A percentile compares a stretch with the other conserved stretches of the same genome.
Conservation (phyloP, 2,888 invertebrate species). For the Arge pagana region DNA sequence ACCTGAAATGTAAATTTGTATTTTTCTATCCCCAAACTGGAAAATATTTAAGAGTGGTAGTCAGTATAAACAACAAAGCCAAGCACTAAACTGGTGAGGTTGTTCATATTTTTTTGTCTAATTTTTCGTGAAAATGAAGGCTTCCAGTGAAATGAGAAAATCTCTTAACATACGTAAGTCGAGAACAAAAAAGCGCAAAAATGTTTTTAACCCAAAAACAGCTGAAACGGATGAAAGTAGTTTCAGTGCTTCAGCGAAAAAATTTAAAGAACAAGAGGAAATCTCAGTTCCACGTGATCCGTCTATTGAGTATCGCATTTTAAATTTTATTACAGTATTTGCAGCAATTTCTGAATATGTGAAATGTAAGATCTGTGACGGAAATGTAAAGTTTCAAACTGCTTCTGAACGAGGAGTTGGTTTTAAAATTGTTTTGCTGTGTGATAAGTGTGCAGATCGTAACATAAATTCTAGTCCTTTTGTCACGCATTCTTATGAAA, state of each 20-base stretch:
- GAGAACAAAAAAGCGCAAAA: slow-evolving; percentile 27
- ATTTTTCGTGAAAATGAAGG: slow-evolving; percentile 20
- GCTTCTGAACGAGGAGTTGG: slow-evolving; percentile 31
- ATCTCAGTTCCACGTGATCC: slow-evolving; percentile 29
- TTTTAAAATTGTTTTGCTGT: slow-evolving; percentile 30
- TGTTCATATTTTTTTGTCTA: slow-evolving; percentile 11
- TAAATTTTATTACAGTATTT: slow-evolving; percentile 31
- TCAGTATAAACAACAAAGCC: slow-evolving; percentile 22
- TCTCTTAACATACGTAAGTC: background rate
- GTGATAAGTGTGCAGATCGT: slow-evolving; percentile 29
- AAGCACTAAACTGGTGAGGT: slow-evolving; percentile 17
- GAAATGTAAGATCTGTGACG: slow-evolving; percentile 30
- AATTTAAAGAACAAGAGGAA: slow-evolving; percentile 31
- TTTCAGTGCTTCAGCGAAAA: slow-evolving; percentile 34
- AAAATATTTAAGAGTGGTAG: slow-evolving; percentile 19
- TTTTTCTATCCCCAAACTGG: too few relatives aligned
- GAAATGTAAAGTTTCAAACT: slow-evolving; percentile 30
- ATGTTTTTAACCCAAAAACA: too few relatives aligned
- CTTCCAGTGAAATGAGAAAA: slow-evolving; percentile 18
- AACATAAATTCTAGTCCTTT: slow-evolving; percentile 31
- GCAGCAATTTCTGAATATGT: slow-evolving; percentile 30
- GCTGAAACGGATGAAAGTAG: slow-evolving; percentile 28
- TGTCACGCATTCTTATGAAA: slow-evolving; percentile 28
- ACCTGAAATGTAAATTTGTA: too few relatives aligned
- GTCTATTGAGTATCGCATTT: slow-evolving; percentile 30